Evolutionary conservation across 2,888 invertebrate genomes (phyloP), one percentile per base, ranked within the genome.

Genomic region (Gymnoscelis rufifasciata): DNA sequence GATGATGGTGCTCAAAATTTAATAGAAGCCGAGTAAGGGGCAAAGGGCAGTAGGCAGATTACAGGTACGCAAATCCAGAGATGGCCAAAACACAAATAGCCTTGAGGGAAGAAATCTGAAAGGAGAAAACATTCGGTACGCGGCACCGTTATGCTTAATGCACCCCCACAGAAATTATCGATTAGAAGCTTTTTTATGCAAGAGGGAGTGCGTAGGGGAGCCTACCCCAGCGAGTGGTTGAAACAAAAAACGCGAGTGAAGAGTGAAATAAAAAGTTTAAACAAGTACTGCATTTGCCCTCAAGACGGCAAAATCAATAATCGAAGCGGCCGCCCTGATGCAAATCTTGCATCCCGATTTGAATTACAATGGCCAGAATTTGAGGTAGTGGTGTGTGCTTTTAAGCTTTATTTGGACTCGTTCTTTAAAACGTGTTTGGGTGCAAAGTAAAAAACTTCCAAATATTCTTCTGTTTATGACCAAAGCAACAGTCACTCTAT

Each of bases 151-250:
- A 88, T 88, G 87, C 87, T 84, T 88, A 88, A 88, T 88, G 88
- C 88, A 87, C 88, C 87, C 84, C 88, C 88, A 88, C 84, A 88
- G 82, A 88, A 88, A 88, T 88, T 88, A 88, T 88, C 88, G 88
- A 88, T 88, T 88, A 88, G 87, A 82, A 83, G 86, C 88, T 88
- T 88, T 88, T 88, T 88, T 88, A 88, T 88, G 88, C 88, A 88
- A 88, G 88, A 88, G 88, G 84, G 87, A 81, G 64, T 79, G 70
- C 78, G 75, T 77, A 73, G 81, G 88, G 87, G 87, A 75, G 75
- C 66, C 65, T 61, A 66, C 74, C 75, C 66, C 71, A 71, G 87
- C 51, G 57, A 78, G 79, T 77, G 82, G 86, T 78, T 86, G 88
- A 88, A 88, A 88, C 88, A 88, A 88, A 88, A 88, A 88, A 86